phyloP scores from a whole-genome alignment of 2,797 vertebrate species.

The Aulostomus chinensis region DNA sequence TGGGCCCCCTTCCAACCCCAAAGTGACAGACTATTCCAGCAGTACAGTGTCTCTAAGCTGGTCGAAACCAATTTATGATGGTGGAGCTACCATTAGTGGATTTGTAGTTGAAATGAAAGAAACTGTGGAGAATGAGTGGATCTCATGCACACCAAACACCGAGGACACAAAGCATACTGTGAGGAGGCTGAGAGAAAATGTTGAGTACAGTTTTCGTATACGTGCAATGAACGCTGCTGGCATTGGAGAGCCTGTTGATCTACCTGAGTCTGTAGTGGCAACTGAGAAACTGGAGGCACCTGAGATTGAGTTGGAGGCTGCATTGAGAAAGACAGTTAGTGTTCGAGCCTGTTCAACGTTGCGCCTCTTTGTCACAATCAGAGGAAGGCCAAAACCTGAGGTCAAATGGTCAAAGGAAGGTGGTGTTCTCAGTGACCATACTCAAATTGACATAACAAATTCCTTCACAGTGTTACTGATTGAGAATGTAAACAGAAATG shows the following conservation, averaged over 20 bases:
- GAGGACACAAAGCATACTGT: constrained; percentile 88
- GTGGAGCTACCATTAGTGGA: constrained; percentile 88
- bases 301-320: constrained; percentile 93
- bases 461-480: constrained; percentile 92
- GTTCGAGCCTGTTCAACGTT: constrained; percentile 90
- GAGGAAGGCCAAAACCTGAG: constrained; percentile 94
- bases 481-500: constrained; percentile 94
- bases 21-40: constrained; percentile 87
- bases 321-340: constrained; percentile 92
- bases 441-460: constrained; percentile 91
- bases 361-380: constrained; percentile 90
- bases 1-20: constrained; percentile 93
- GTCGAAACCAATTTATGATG: constrained; percentile 96
- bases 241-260: constrained; percentile 86
- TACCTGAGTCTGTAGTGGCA: constrained; percentile 85
- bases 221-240: constrained; percentile 91
- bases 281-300: constrained; percentile 91
- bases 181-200: constrained; percentile 91
- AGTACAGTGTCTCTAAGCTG: constrained; percentile 91
- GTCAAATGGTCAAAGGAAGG: constrained; percentile 96
- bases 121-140: constrained; percentile 88
- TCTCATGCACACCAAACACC: constrained; percentile 84
- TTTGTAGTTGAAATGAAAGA: constrained; percentile 92
- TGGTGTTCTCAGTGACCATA: constrained; percentile 84
- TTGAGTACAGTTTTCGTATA: constrained; percentile 92